phyloP scores from a whole-genome alignment of 2,113 vertebrate genomes.

The Circaetus gallicus region DNA sequence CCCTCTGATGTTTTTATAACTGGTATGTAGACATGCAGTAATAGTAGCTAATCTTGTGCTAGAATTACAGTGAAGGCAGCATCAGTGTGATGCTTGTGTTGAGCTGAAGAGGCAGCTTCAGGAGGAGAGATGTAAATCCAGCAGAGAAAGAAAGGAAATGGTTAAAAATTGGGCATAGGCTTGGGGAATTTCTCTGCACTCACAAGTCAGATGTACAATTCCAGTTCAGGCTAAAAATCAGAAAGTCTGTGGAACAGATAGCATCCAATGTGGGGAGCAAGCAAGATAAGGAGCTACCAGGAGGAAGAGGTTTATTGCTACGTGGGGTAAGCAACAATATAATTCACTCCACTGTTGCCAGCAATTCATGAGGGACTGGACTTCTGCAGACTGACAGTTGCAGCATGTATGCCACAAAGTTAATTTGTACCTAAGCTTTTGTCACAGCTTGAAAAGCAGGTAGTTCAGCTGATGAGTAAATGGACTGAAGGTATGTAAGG shows the following conservation, averaged over 20 bases:
- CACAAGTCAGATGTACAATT: background rate
- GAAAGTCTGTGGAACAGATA: background rate
- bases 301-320: background rate
- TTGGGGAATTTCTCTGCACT: background rate
- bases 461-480: background rate
- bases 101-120: background rate
- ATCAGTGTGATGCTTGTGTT: rapidly evolving
- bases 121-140: background rate
- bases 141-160: background rate
- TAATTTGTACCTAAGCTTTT: background rate
- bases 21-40: background rate
- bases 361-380: background rate
- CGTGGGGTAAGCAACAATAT: background rate
- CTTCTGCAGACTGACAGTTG: background rate
- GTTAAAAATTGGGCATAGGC: background rate
- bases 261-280: background rate
- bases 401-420: background rate
- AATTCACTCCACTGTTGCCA: background rate
- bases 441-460: background rate
- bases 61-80: background rate
- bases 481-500: background rate
- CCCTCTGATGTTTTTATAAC: background rate
- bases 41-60: background rate
- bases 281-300: background rate
- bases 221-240: background rate